These are phyloP conservation scores for Neotragus moschatus DNA, from an alignment of 2,113 vertebrate genomes.

Conservation along the genomic window DNA sequence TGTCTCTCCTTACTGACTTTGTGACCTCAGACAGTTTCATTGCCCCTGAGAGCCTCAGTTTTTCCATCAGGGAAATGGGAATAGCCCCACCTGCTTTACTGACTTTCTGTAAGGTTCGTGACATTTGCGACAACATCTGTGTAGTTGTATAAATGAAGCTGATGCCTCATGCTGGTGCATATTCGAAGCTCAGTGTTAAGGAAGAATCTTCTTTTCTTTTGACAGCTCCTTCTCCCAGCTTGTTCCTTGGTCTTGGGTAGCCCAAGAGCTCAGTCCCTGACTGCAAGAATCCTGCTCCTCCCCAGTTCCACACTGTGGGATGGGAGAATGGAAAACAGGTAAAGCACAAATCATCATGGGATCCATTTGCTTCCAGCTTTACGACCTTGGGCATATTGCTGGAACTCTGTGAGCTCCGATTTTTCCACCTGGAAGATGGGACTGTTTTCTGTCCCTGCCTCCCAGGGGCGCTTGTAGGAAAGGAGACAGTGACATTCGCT, in stretches of 20 bases:
- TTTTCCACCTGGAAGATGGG: not conserved
- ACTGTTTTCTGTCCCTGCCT: not conserved
- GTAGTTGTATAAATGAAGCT: not conserved
- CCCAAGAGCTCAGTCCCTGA: not conserved
- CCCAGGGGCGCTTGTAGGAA: accelerated
- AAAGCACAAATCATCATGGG: accelerated
- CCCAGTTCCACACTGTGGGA: accelerated
- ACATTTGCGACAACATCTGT: accelerated
- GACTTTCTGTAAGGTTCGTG: no score
- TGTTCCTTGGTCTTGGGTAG: not conserved
- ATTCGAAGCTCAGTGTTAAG: accelerated
- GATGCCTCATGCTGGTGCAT: no score
- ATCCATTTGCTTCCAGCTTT: not conserved
- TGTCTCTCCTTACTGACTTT: not conserved
- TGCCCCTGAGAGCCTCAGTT: not conserved
- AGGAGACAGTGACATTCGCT: accelerated
- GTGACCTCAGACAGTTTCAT: no score
- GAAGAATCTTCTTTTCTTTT: not conserved
- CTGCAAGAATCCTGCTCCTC: not conserved
- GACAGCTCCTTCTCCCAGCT: not conserved
- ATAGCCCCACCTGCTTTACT: accelerated
- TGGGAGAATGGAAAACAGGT: not conserved
- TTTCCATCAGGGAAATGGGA: not conserved
- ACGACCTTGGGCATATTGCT: not conserved
- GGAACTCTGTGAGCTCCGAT: not conserved